Base-by-base conservation (phyloP, 2,888 invertebrate genomes). In the Tetragonula carbonaria region DNA sequence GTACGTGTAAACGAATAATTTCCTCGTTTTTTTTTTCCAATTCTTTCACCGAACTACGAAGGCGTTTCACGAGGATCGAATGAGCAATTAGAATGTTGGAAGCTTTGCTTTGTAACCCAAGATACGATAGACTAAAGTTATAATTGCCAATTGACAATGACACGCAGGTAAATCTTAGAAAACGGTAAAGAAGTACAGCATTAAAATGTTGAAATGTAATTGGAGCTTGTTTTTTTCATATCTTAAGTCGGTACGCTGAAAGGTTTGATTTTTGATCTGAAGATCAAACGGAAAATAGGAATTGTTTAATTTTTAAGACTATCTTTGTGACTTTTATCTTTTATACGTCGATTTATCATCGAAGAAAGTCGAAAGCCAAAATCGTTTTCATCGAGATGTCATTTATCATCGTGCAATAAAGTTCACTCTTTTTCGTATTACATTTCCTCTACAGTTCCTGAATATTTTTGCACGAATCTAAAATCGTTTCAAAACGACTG, bases 321-420 rank as follows among this genome's bases (percentile, higher is more conserved):
- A 13, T 4, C 8, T 45, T 33, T 65, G 18, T 21, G 13, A 65
- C 13, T 21, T 5, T 65, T 65, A 65, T 13, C 21, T 5, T 65
- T 62, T 33, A 33, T 65, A 21, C 21, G 21, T 65, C 11, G 4
- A 11, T 23, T 5, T 23, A 33, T 33, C 21, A 38, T 33, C 11
- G 38, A 38, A 66, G n/a, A 0, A 21, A 0, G 13, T 65, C 45
- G 45, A 38, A 14, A 21, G 6, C 38, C 21, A 38, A n/a, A 2
- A 2, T 38, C 11, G 51, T 45, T 55, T 75, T 71, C 5, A 18
- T 62, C 33, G 23, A 13, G 53, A 66, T 33, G 13, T 16, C 50
- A 74, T 71, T 81, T 86, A 80, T 82, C 45, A 84, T 76, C 73
- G 74, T 73, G 80, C 65, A 55, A 71, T 76, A 53, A 74, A 21